Conservation (phyloP, 2,113 vertebrate species). For the Tragelaphus buxtoni region DNA sequence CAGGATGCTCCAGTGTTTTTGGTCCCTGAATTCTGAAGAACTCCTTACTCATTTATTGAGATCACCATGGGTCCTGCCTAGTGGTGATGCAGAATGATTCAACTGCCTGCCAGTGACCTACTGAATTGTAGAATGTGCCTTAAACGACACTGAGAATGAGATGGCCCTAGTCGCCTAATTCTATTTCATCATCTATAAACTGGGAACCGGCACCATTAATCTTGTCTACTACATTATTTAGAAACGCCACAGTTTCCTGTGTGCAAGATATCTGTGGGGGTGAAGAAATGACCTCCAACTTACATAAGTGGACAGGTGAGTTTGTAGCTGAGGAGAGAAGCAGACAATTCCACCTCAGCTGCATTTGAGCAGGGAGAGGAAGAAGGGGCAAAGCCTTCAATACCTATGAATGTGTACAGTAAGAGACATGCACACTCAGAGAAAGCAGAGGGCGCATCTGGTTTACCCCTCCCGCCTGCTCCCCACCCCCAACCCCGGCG, state of each 20-base stretch:
- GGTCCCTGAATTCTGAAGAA: background rate
- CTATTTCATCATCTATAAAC: background rate
- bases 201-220: background rate
- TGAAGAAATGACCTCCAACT: background rate
- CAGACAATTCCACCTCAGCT: background rate
- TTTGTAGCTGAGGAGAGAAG: background rate
- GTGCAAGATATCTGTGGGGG: background rate
- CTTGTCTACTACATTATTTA: background rate
- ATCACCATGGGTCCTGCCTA: background rate
- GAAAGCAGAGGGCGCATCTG: background rate
- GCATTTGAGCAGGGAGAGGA: background rate
- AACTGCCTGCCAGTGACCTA: background rate
- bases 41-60: background rate
- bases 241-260: background rate
- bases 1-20: accelerated
- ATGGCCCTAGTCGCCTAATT: background rate
- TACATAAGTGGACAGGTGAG: background rate
- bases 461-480: background rate
- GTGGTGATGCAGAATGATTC: background rate
- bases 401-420: accelerated
- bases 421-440: accelerated
- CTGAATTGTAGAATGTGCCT: background rate
- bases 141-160: background rate
- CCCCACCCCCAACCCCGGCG: accelerated
- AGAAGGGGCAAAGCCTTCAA: background rate